Base-by-base conservation (phyloP, 2,888 invertebrate species). In the Troides aeacus region DNA sequence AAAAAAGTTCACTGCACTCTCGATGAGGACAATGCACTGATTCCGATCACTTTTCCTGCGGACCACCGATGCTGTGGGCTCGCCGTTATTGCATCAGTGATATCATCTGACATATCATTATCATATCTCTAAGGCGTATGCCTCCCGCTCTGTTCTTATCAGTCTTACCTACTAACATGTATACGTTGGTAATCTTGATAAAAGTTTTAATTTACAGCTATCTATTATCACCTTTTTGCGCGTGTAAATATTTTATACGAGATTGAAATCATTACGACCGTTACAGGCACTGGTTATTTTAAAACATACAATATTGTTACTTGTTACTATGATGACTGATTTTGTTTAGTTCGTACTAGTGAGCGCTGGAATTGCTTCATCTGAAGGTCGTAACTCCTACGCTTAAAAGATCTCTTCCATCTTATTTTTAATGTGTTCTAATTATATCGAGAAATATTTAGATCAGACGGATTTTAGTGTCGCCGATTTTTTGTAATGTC, bases 331-430 rank as follows among this genome's bases (percentile, higher is more conserved):
- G 42, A 21, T 66, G 23, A 56, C 58, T 21, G 62, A 58, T 58
- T 57, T 68, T 60, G 24, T 73, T 61, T 71, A 76, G 77, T 74
- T 71, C 63, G 71, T 72, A 68, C 62, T 46, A 36, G 74, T 73
- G 63, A 74, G 74, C 72, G 74, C 69, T 83, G 79, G 73, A 76
- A 82, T 82, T 82, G 82, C 78, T 79, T 77, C 83, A 81, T 84
- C 83, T 87, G 88, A 89, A 90, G 88, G 88, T 85, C 86, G 79
- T 76, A 77, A 76, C 85, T 75, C 89, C 89, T 85, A 90, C 91
- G 81, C 83, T 77, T 77, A 78, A 81, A 83, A 85, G 81, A 83
- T 80, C 84, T 83, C 84, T 83, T 82, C 81, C 83, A 79, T 71
- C 68, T 84, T 90, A 90, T 89, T 87, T 85, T 84, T 88, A 88